Evolutionary conservation across 2,888 invertebrate species (phyloP), one percentile per base, ranked within the genome.

Genomic region (Tipula unca): DNA sequence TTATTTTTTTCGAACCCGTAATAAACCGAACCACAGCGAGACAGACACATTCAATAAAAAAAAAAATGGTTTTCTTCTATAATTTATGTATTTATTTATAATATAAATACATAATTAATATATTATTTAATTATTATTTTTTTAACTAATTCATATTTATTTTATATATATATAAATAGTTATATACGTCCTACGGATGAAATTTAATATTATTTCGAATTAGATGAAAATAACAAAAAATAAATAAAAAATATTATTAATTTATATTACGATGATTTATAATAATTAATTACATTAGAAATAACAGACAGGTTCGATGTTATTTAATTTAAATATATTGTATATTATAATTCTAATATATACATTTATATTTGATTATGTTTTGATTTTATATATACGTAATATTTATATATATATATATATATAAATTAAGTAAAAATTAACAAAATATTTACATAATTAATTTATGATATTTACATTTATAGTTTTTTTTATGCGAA

Each of bases 11-110:
- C 69, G 69, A 69, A 69, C 69, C 69, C 69, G 69, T 69, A 69
- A 69, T 69, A 69, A 69, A 69, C 69, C 69, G 69, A 69, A 69
- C 69, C 69, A 69, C 69, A 69, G 69, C 69, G 69, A 69, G 69
- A 69, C 25, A 69, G 69, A 69, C 69, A 69, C 69, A 69, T 25
- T 69, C 69, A 69, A 25, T 69, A 25, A 69, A 54, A 54, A 17
- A 25, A 25, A 69, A 48, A 10, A 25, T 69, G 10, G 69, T 69
- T 69, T 69, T 69, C 10, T 69, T 69, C 69, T 69, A 69, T 69
- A 25, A n/a, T n/a, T n/a, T n/a, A n/a, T n/a, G n/a, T 25, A 69
- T 69, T 17, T 25, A 69, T 25, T 10, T 25, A 25, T 25, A 69
- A 69, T 69, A 69, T 69, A 14, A n/a, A n/a, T n/a, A n/a, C n/a